Base-by-base conservation (phyloP, 2,113 vertebrate species). In the Pedionomus torquatus region DNA sequence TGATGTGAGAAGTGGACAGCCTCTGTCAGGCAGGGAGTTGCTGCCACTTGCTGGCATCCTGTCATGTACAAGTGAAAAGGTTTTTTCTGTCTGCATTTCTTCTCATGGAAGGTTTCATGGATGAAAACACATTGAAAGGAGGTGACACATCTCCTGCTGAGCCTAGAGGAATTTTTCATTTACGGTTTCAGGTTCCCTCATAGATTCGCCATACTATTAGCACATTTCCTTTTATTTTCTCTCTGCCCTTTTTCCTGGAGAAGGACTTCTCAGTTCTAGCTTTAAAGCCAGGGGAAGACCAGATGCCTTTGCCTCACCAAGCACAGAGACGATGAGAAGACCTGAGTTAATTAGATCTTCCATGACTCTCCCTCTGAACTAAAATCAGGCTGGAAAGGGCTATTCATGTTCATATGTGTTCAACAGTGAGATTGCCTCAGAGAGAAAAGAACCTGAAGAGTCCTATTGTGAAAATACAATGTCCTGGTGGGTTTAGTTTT, bases 21-120 rank as follows among this genome's bases (percentile, higher is more conserved):
- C 60, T 79, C 81, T 87, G 93, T 83, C 86, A 74, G 43, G 54
- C 91, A 94, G 79, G 91, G 83, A 90, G 94, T 87, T 96, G 95
- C 96, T 97, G 94, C 90, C 94, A 82, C 93, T 95, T 96, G 81
- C 96, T 97, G 92, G 83, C 79, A 87, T 90, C 93, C 75, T 48
- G 12, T 61, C 74, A n/a, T 15, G 87, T 44, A 69, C 33, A 11
- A 87, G 44, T 25, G 68, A 57, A 93, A 92, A 94, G 41, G 74
- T 58, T 81, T 89, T 89, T 90, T 30, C 49, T 17, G 51, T 57
- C 54, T 78, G 21, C 11, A 13, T 90, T 87, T 93, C 78, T 76
- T 82, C 33, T 70, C 52, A 17, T 52, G 18, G 71, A 80, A 86
- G 30, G 11, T 39, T 87, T 91, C 35, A 65, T 57, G 33, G 51